phyloP scores from a whole-genome alignment of 2,888 invertebrate genomes.

The Rhagium mordax region DNA sequence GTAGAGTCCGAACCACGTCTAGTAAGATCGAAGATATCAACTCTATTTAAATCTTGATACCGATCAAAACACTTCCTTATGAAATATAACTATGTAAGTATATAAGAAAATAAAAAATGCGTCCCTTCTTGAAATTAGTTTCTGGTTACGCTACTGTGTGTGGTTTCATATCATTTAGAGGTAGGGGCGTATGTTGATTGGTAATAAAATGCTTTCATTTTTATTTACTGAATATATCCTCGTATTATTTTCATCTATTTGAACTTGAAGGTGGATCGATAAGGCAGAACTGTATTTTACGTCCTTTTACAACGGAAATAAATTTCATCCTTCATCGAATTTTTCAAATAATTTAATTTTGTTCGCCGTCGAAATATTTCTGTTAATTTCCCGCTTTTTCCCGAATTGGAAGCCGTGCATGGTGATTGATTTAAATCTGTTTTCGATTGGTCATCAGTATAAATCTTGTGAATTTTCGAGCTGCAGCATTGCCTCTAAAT shows the following conservation, averaged over 20 bases:
- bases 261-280: background rate
- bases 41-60: no score
- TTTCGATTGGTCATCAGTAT: constrained; percentile 41
- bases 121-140: no score
- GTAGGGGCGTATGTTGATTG: no score
- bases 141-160: no score
- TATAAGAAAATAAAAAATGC: no score
- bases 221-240: background rate
- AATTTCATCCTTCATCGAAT: constrained; percentile 9
- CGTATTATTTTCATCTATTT: background rate
- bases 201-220: background rate
- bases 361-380: constrained; percentile 33
- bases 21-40: no score
- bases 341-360: constrained; percentile 26
- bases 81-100: no score
- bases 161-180: no score
- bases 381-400: constrained; percentile 40
- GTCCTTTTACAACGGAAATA: constrained; percentile 1
- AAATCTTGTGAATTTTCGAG: constrained; percentile 36
- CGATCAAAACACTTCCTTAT: no score
- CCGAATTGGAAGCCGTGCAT: constrained; percentile 18
- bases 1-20: no score
- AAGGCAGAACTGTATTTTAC: background rate
- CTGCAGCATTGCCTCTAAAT: constrained; percentile 32
- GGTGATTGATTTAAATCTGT: constrained; percentile 42